These are phyloP conservation scores for Diplosoma virens DNA, from an alignment of 23 tunicate species.

Conservation along the genomic window DNA sequence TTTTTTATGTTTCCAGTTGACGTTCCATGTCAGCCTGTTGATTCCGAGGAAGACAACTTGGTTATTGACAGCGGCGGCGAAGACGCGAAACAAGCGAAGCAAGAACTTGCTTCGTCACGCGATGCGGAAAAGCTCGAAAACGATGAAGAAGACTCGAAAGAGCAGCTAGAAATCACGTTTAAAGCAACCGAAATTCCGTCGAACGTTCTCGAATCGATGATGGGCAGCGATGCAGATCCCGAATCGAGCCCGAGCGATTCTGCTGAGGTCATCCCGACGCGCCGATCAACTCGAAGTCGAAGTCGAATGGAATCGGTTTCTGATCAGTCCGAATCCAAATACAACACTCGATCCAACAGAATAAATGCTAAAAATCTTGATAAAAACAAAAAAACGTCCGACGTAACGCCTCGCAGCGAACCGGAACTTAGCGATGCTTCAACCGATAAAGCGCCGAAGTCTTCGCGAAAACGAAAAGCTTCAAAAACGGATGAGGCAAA, in stretches of 20 bases:
- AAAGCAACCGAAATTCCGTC: conserved; percentile 17
- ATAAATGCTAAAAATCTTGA: not conserved
- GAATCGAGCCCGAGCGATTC: not conserved
- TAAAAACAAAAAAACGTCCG: not conserved
- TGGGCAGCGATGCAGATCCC: not conserved
- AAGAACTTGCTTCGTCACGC: not conserved
- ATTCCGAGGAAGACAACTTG: not conserved
- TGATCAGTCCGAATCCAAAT: not conserved
- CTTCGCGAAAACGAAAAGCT: not conserved
- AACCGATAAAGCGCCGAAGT: not conserved
- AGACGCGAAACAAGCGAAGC: not conserved
- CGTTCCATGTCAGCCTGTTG: too few relatives aligned
- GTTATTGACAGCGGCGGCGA: conserved; percentile 9
- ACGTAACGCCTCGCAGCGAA: not conserved
- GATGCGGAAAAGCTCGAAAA: not conserved
- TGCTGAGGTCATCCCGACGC: not conserved
- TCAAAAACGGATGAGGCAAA: too few relatives aligned
- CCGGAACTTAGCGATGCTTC: too few relatives aligned
- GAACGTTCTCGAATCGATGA: not conserved
- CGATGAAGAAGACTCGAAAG: not conserved
- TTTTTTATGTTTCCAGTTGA: too few relatives aligned
- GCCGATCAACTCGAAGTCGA: not conserved
- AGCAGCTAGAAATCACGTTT: not conserved
- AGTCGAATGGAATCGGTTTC: not conserved
- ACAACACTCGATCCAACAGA: not conserved